A percentile compares a stretch with the other conserved stretches of the same genome.
These are phyloP conservation scores for Eurytoma adleriae DNA, from an alignment of 2,888 invertebrate genomes.

Conservation along the genomic window DNA sequence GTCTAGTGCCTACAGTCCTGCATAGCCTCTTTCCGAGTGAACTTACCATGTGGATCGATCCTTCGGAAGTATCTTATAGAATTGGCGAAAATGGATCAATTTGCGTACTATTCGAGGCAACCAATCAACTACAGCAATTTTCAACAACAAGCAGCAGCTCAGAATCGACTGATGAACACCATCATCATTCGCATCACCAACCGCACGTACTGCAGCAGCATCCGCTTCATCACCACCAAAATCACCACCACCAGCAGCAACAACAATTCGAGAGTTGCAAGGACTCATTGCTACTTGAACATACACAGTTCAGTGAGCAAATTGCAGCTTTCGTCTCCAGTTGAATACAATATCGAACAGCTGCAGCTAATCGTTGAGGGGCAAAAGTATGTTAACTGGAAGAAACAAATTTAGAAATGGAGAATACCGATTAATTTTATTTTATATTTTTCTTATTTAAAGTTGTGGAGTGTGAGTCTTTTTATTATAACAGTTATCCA, in stretches of 20 bases:
- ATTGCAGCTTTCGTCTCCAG: constrained; percentile 74
- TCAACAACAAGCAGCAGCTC: not conserved
- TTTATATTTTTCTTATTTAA: constrained; percentile 34
- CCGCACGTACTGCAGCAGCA: constrained; percentile 51
- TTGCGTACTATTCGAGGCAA: constrained; percentile 78
- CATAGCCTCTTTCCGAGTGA: constrained; percentile 81
- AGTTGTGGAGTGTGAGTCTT: constrained; percentile 19
- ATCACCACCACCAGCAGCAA: constrained; percentile 63
- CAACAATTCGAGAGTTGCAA: constrained; percentile 74
- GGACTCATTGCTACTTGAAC: constrained; percentile 72
- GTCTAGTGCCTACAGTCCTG: constrained; percentile 79
- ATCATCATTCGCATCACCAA: constrained; percentile 39
- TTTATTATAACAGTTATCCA: not conserved
- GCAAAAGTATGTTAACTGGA: constrained; percentile 31
- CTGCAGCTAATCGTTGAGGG: constrained; percentile 38
- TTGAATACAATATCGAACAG: constrained; percentile 64
- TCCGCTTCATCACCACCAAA: constrained; percentile 40
- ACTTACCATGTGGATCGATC: constrained; percentile 88
- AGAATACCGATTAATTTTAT: constrained; percentile 28
- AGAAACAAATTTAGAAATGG: constrained; percentile 36
- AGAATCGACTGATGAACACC: not conserved
- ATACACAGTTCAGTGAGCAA: constrained; percentile 73
- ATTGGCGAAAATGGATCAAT: constrained; percentile 83
- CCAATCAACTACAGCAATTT: constrained; percentile 32
- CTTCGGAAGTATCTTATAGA: constrained; percentile 83